Evolutionary conservation across 2,888 invertebrate genomes (phyloP).

Genomic region (Salticus scenicus): DNA sequence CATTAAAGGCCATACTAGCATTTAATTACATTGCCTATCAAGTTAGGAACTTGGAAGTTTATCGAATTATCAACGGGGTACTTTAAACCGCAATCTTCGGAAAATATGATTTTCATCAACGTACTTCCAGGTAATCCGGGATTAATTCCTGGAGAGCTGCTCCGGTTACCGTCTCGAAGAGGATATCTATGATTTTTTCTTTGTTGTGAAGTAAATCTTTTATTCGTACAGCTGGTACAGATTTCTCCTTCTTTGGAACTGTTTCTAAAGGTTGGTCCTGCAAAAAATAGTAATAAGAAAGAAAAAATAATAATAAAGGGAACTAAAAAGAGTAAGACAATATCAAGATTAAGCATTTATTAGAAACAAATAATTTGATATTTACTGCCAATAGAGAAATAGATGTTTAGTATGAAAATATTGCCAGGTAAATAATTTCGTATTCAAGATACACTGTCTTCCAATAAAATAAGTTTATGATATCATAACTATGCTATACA

Average conservation of each 20-base stretch:
- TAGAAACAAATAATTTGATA: too few species aligned
- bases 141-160: constrained; percentile 43
- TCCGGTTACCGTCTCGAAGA: constrained; percentile 47
- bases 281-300: neutral
- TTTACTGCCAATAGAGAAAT: too few species aligned
- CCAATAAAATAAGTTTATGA: too few species aligned
- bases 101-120: constrained; percentile 52
- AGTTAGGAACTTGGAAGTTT: neutral
- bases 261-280: neutral
- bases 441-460: too few species aligned
- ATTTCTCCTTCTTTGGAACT: neutral
- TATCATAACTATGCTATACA: too few species aligned
- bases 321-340: too few species aligned
- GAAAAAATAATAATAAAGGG: neutral
- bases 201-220: constrained; percentile 34
- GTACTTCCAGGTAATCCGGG: constrained; percentile 63
- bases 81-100: neutral
- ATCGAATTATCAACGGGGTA: constrained; percentile 3
- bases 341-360: too few species aligned
- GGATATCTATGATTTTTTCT: constrained; percentile 41
- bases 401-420: too few species aligned
- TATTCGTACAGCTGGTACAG: neutral
- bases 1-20: neutral
- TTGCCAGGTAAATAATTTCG: too few species aligned
- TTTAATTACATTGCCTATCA: constrained; percentile 9